A percentile compares a stretch with the other conserved stretches of the same genome.
Conservation (phyloP, 2,113 vertebrate genomes). For the Crotalus helleri region DNA sequence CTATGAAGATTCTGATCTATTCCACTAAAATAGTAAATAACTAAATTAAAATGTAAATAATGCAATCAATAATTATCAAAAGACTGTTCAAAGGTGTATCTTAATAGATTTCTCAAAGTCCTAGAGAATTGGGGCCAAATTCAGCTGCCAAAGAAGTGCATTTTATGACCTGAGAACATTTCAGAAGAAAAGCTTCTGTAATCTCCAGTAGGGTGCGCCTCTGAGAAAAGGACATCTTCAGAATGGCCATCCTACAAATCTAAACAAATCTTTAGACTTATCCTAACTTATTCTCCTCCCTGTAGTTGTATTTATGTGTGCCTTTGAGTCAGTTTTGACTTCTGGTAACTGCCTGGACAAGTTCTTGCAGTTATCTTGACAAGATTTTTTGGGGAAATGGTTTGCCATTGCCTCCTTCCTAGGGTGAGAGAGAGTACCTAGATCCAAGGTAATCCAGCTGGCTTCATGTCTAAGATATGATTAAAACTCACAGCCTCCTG, state of each 20-base stretch:
- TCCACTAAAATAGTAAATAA: neutral
- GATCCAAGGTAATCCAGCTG: neutral
- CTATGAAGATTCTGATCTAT: neutral
- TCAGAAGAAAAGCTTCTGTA: neutral
- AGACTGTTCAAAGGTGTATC: neutral
- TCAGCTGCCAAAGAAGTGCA: neutral
- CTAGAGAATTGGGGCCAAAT: neutral
- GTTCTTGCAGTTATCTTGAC: neutral
- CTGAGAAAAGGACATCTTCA: neutral
- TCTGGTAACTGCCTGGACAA: neutral
- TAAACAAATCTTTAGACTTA: neutral
- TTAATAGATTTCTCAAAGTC: neutral
- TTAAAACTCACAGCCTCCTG: neutral
- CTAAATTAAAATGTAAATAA: neutral
- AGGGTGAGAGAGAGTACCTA: neutral
- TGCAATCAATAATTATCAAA: neutral
- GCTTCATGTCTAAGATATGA: neutral
- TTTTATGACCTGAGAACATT: neutral
- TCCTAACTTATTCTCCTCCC: neutral
- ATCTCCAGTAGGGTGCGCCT: neutral
- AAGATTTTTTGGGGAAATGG: neutral
- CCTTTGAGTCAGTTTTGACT: neutral
- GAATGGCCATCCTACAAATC: neutral
- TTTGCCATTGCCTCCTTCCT: neutral
- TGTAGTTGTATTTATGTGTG: neutral